Base-by-base conservation (phyloP, 2,888 invertebrate genomes). In the Oxytorus armatus region DNA sequence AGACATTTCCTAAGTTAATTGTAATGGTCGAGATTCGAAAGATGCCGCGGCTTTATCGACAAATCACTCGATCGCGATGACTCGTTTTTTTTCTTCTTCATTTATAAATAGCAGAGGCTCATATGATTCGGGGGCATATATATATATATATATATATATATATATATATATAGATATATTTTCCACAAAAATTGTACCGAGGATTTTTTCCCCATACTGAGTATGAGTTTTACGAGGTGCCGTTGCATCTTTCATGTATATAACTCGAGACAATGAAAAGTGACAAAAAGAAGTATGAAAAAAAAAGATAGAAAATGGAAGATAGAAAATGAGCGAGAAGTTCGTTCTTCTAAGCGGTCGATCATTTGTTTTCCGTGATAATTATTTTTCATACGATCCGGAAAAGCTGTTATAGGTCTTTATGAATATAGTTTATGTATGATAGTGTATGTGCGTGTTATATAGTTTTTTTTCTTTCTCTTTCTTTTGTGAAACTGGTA, bases 311-410 rank as follows among this genome's bases (percentile, higher is more conserved):
- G n/a, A n/a, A n/a, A n/a, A n/a, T n/a, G n/a, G n/a, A n/a, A n/a
- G n/a, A n/a, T n/a, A n/a, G n/a, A 16, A 21, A 72, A 44, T 59
- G 42, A 51, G 59, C n/a, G 63, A n/a, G n/a, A 16, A 66, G 59
- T 36, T 39, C 36, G 51, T 36, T 47, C 44, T 11, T 2, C 55
- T 55, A 14, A 42, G 59, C 42, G 16, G 16, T 53, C 42, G 47
- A 77, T 68, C 23, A 44, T 42, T 77, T 79, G 76, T 76, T 63
- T 70, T 76, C 73, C 36, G 77, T 42, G 68, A 72, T 65, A 70
- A 79, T 79, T 78, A 74, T 74, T 82, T 73, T 69, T 65, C 33
- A 53, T 42, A 68, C 55, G 39, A 76, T 66, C 39, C 33, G 42
- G 29, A 11, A 72, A 66, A 36, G n/a, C 75, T 44, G 73, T 73